phyloP scores from a whole-genome alignment of 2,113 vertebrate genomes.

The Paratilapia polleni region DNA sequence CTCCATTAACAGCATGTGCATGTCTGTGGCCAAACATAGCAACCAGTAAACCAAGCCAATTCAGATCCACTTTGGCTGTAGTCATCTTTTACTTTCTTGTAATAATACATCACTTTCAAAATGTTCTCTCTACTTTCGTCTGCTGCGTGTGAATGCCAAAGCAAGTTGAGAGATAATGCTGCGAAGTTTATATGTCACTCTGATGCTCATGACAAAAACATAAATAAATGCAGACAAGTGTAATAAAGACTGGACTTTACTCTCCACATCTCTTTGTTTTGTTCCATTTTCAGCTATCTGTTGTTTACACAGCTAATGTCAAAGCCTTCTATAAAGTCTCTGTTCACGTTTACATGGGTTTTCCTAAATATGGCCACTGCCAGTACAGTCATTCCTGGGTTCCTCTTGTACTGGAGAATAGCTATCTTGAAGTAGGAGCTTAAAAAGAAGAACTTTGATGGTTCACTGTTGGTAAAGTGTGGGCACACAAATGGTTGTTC shows the following conservation, averaged over 20 bases:
- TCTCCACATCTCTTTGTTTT: too few species aligned
- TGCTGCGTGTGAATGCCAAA: neutral
- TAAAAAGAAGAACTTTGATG: too few species aligned
- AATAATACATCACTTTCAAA: neutral
- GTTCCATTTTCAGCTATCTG: neutral
- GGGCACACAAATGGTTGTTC: neutral
- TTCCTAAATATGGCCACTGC: neutral
- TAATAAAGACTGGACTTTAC: neutral
- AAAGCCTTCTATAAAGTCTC: neutral
- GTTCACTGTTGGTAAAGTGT: too few species aligned
- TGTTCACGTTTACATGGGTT: neutral
- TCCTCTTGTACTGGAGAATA: neutral
- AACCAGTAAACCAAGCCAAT: neutral
- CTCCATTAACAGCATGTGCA: accelerated
- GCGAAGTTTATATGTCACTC: neutral
- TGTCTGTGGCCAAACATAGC: neutral
- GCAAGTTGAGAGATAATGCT: neutral
- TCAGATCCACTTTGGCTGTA: neutral
- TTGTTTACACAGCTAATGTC: neutral
- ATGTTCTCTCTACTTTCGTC: too few species aligned
- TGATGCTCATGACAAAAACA: neutral
- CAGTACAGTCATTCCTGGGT: neutral
- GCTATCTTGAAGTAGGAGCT: accelerated
- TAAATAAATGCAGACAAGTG: neutral
- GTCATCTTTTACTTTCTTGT: neutral